Evolutionary conservation across 2,797 vertebrate species (phyloP), one percentile per base, ranked within the genome.

Genomic region (Buphagus erythrorhynchus): DNA sequence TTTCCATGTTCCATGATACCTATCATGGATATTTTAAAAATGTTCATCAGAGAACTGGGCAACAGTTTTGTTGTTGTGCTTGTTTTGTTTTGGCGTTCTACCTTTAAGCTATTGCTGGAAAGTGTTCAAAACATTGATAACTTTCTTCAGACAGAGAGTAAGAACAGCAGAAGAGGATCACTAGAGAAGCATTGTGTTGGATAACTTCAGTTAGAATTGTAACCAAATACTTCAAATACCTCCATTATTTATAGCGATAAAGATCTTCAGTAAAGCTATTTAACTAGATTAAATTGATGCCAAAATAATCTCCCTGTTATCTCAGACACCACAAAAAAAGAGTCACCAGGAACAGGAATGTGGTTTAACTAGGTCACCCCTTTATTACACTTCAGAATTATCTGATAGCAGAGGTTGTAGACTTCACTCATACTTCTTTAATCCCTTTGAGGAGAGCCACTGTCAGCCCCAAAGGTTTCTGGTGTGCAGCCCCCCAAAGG

Each of bases 201-300:
- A 71, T 91, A 86, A 57, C 86, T 91, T 93, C 81, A 90, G 43
- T 87, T 90, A 87, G 51, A 95, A 71, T 83, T 86, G 87, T 87
- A 92, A 95, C 86, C 74, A 95, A 94, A 93, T 95, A 91, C 88
- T 95, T 96, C 80, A 94, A 82, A 94, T 97, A 75, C 89, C 94
- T 96, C 69, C 82, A 79, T 92, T 91, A 95, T 95, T 96, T 96
- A 91, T 92, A 83, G 61, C 36, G 93, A 97, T 96, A 96, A 94
- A 68, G 88, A 96, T 96, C 94, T 96, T 95, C 91, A 88, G 87
- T 76, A 95, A 92, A 91, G 93, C 94, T 91, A 88, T 97, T 95
- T 86, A 96, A 76, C 67, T 91, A 88, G 95, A 96, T 97, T 95
- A 95, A 96, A 95, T 69, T 94, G 93, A 97, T 96, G 91, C 94